Evolutionary conservation across 2,888 invertebrate species (phyloP).

Genomic region (Mamestra brassicae): DNA sequence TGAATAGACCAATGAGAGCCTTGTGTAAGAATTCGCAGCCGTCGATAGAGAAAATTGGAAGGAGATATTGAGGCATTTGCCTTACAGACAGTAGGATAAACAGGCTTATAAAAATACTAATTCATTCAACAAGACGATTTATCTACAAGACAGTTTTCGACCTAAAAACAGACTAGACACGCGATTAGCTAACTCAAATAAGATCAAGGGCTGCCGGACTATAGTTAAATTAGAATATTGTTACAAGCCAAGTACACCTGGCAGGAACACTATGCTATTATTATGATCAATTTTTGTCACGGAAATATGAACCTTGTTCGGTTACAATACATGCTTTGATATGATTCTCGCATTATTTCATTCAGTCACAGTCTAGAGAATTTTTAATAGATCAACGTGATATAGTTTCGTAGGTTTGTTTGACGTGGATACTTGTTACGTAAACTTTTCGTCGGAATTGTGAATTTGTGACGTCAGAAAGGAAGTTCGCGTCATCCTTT

Average conservation of each 20-base stretch:
- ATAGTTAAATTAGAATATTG: slow-evolving; percentile 84
- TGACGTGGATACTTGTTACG: slow-evolving; percentile 53
- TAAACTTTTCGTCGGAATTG: slow-evolving; percentile 23
- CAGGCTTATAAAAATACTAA: no score
- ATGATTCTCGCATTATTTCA: slow-evolving; percentile 46
- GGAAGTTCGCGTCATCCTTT: slow-evolving; percentile 8
- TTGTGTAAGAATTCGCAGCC: no score
- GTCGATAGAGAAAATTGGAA: no score
- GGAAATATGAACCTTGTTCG: slow-evolving; percentile 74
- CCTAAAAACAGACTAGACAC: no score
- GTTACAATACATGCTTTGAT: slow-evolving; percentile 46
- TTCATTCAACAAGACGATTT: no score
- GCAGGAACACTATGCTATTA: slow-evolving; percentile 84
- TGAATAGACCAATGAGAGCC: no score
- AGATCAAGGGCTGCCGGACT: slow-evolving; percentile 86
- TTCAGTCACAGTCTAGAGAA: slow-evolving; percentile 56
- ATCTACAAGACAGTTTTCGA: no score
- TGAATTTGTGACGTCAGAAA: slow-evolving; percentile 33
- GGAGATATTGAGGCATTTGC: no score
- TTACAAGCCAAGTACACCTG: slow-evolving; percentile 86
- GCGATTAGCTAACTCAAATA: slow-evolving; percentile 64
- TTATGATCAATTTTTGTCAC: slow-evolving; percentile 71
- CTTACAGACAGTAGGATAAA: no score
- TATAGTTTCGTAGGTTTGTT: slow-evolving; percentile 41
- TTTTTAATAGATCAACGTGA: slow-evolving; percentile 44